Percentiles rank a stretch among this genome's conserved stretches.
phyloP scores from a whole-genome alignment of 1,140 invertebrate genomes.

The Agraylea sexmaculata region DNA sequence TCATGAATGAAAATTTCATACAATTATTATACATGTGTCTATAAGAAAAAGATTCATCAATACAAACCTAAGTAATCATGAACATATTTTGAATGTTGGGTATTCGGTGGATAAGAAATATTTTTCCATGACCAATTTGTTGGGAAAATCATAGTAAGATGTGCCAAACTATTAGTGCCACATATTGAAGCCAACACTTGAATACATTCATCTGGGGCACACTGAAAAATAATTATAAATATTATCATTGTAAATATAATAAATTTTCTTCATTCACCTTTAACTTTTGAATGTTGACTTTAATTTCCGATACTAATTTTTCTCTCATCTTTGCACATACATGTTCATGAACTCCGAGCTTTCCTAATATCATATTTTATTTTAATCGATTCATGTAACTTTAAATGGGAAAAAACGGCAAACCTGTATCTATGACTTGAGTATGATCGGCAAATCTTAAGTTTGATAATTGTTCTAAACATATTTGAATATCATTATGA shows the following conservation, averaged over 20 bases:
- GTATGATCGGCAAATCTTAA: constrained; percentile 51
- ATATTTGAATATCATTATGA: constrained; percentile 54
- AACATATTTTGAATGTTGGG: constrained; percentile 39
- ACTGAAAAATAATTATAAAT: constrained; percentile 32
- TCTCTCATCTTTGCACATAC: constrained; percentile 61
- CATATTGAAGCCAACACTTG: constrained; percentile 56
- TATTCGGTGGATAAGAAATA: constrained; percentile 26
- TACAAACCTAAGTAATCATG: constrained; percentile 48
- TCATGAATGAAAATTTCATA: constrained; percentile 7
- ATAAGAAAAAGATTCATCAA: constrained; percentile 1
- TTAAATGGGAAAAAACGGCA: constrained; percentile 10
- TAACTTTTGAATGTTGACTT: constrained; percentile 55
- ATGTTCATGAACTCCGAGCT: constrained; percentile 37
- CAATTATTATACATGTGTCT: not conserved
- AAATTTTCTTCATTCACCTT: constrained; percentile 53
- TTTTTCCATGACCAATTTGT: constrained; percentile 49
- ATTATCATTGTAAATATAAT: not conserved
- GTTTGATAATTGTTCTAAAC: constrained; percentile 49
- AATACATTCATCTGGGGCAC: constrained; percentile 54
- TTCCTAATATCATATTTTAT: constrained; percentile 23
- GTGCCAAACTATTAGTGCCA: constrained; percentile 57
- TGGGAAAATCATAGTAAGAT: constrained; percentile 66
- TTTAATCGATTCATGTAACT: not conserved
- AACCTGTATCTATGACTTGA: constrained; percentile 37
- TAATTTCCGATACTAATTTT: constrained; percentile 64